These are phyloP conservation scores for Taenioides sp. DNA, from an alignment of 2,797 vertebrate species.

Conservation along the genomic window DNA sequence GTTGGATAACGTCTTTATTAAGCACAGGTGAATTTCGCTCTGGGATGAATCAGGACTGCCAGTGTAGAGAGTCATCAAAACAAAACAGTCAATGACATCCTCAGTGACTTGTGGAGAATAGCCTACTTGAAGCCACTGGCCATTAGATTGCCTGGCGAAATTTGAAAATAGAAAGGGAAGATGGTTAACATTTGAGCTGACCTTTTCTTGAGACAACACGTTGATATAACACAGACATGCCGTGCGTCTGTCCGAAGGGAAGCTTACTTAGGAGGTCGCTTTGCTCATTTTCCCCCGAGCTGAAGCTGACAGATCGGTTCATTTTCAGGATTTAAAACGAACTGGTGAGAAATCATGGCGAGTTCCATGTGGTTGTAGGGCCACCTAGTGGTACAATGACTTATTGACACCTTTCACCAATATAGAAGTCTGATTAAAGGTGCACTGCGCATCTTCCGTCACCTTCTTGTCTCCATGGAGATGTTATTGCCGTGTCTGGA, in stretches of 20 bases:
- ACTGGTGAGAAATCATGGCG: too few relatives aligned
- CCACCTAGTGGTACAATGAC: slow-evolving; percentile 58
- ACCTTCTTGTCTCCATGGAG: too few relatives aligned
- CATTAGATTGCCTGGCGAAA: neutral
- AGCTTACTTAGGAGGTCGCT: slow-evolving; percentile 18
- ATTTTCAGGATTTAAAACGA: neutral
- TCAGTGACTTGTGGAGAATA: slow-evolving; percentile 30
- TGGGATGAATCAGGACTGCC: slow-evolving; percentile 11
- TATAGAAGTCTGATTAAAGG: too few relatives aligned
- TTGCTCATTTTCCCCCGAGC: slow-evolving; percentile 20
- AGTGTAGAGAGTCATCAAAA: slow-evolving; percentile 54
- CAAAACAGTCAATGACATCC: slow-evolving; percentile 37
- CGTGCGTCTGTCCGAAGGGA: neutral
- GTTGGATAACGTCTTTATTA: neutral
- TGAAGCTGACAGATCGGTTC: slow-evolving; percentile 24
- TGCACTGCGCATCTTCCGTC: too few relatives aligned
- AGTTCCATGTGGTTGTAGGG: slow-evolving; percentile 4
- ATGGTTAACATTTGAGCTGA: slow-evolving; percentile 61
- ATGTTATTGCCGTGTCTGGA: too few relatives aligned
- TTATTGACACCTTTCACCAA: neutral
- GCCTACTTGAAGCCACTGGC: too few relatives aligned
- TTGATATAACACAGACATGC: slow-evolving; percentile 15
- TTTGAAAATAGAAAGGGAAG: slow-evolving; percentile 4
- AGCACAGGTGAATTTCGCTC: neutral
- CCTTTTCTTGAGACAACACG: slow-evolving; percentile 47